phyloP scores from a whole-genome alignment of 2,113 vertebrate species.

The Rhynchopsitta pachyrhyncha region DNA sequence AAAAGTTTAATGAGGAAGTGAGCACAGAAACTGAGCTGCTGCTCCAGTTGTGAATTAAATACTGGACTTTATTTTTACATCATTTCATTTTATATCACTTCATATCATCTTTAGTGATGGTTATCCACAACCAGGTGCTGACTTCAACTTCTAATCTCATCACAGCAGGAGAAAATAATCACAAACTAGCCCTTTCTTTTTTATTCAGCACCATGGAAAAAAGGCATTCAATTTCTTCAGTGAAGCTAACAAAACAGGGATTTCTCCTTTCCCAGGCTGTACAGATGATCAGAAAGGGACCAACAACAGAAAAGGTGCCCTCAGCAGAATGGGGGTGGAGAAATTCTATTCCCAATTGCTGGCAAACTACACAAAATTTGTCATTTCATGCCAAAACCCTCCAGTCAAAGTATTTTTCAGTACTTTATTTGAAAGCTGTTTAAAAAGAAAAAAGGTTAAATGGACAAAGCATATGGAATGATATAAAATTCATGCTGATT shows the following conservation, averaged over 20 bases:
- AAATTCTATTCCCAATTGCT: neutral
- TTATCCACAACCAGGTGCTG: neutral
- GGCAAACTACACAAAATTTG: neutral
- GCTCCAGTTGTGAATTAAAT: neutral
- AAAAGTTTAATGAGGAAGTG: constrained; percentile 17
- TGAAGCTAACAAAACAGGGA: neutral
- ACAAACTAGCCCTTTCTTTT: neutral
- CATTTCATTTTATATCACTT: neutral
- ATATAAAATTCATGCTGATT: neutral
- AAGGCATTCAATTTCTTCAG: neutral
- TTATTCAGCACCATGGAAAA: neutral
- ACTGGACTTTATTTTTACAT: neutral
- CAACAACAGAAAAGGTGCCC: neutral
- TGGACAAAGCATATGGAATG: neutral
- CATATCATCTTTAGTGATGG: neutral
- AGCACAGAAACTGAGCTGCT: neutral
- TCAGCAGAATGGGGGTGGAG: neutral
- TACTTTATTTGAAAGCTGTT: neutral
- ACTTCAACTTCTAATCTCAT: constrained; percentile 12
- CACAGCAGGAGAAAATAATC: neutral
- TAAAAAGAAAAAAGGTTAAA: neutral
- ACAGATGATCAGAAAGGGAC: neutral
- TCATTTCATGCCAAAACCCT: neutral
- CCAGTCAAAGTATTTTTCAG: neutral
- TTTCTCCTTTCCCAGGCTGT: neutral